Evolutionary conservation across 2,888 invertebrate genomes (phyloP), one percentile per base, ranked within the genome.

Genomic region (Agonopterix arenella): DNA sequence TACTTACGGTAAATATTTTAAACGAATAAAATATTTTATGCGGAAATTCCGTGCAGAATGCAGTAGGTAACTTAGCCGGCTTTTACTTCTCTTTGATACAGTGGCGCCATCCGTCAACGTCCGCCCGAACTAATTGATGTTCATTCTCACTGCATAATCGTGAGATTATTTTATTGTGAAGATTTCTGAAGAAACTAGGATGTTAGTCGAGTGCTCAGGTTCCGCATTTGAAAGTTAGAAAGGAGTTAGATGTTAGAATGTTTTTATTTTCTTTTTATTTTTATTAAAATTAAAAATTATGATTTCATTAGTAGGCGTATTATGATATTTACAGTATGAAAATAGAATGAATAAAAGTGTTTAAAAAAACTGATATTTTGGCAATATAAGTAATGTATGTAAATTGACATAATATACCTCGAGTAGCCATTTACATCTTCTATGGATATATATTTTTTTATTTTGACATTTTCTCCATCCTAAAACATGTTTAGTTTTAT

Each of bases 21-120:
- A 2, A 49, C 11, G 46, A 54, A 52, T 55, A 47, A 47, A 46
- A 37, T 9, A 46, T 53, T 44, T 49, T 52, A 41, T 52, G 44
- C 57, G 48, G 44, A 48, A 48, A 47, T 48, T 43, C 16, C 47
- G 44, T 44, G 46, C 9, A 44, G 40, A 40, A 40, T 40, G 40
- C 9, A 40, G 10, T 9, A 40, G 9, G 40, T 40, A 40, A 46
- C 46, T 47, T 42, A 11, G 36, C 8, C 43, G 7, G 28, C 28
- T 28, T 28, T 28, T 28, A 28, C 7, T 28, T 28, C 28, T 28
- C 28, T 28, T 28, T 28, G 48, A 45, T 45, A 49, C 40, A 58
- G 66, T 66, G 61, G 68, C 67, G 62, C 69, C 72, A 79, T 80
- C 78, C 66, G 78, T 80, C 76, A 80, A 74, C 60, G 73, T 75